Percentiles rank a stretch among this genome's conserved stretches.
phyloP scores from a whole-genome alignment of 2,888 invertebrate species.

The Drosophila percnosoma region DNA sequence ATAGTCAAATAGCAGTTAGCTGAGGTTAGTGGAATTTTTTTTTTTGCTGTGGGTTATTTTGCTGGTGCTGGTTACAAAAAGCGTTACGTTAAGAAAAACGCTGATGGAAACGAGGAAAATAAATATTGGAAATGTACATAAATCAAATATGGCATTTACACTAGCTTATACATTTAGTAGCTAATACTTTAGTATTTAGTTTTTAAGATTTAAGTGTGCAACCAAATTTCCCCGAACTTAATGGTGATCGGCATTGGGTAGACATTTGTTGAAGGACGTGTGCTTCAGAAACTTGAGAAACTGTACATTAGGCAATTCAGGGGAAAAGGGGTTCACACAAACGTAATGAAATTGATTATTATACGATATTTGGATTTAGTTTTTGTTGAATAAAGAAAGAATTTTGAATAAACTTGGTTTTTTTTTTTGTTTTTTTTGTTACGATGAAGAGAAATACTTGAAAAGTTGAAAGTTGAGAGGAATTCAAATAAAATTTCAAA shows the following conservation, averaged over 20 bases:
- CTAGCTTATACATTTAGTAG: slow-evolving; percentile 69
- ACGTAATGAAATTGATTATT: slow-evolving; percentile 62
- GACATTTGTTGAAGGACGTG: slow-evolving; percentile 12
- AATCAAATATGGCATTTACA: slow-evolving; percentile 68
- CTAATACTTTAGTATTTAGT: slow-evolving; percentile 60
- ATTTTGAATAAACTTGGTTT: slow-evolving; percentile 74
- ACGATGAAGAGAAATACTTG: slow-evolving; percentile 84
- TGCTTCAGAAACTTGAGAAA: slow-evolving; percentile 17
- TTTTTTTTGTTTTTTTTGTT: slow-evolving; percentile 45
- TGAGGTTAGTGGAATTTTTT: slow-evolving; percentile 61
- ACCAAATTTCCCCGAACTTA: slow-evolving; percentile 66
- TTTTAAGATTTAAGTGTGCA: slow-evolving; percentile 50
- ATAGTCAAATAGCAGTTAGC: slow-evolving; percentile 39
- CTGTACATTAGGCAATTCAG: slow-evolving; percentile 48
- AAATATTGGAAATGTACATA: slow-evolving; percentile 23
- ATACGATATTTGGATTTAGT: slow-evolving; percentile 49
- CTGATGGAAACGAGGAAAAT: slow-evolving; percentile 35
- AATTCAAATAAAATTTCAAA: slow-evolving; percentile 84
- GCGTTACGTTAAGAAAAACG: slow-evolving; percentile 56
- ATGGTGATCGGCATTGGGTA: slow-evolving; percentile 1
- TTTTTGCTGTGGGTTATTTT: slow-evolving; percentile 44
- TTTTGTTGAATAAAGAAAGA: slow-evolving; percentile 68
- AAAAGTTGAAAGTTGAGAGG: slow-evolving; percentile 83
- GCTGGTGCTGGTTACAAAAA: slow-evolving; percentile 68
- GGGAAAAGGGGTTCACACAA: slow-evolving; percentile 69